Percentiles rank a stretch among this genome's conserved stretches.
These are phyloP conservation scores for Phaethornis superciliosus DNA, from an alignment of 2,113 vertebrate species.

Conservation along the genomic window DNA sequence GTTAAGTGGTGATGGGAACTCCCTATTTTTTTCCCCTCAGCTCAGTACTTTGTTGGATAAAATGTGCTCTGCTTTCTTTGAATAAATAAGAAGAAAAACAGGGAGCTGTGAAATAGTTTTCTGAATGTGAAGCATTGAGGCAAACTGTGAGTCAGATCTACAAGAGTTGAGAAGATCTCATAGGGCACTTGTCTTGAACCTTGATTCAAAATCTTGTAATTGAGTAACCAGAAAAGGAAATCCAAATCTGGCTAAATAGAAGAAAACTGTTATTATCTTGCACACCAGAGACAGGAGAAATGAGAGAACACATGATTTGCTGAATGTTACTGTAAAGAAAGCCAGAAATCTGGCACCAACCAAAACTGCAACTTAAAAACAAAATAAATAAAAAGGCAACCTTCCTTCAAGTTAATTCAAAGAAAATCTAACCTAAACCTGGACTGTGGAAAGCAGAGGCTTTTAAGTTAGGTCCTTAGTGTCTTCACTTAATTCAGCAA, in stretches of 20 bases:
- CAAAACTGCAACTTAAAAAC: neutral
- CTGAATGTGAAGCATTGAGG: neutral
- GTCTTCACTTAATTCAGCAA: neutral
- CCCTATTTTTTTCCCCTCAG: neutral
- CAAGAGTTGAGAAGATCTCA: neutral
- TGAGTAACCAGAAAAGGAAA: neutral
- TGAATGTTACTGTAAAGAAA: neutral
- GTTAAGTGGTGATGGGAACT: neutral
- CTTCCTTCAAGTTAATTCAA: neutral
- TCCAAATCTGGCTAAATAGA: neutral
- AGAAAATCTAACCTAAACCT: neutral
- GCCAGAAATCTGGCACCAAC: accelerated
- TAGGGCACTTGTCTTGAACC: neutral
- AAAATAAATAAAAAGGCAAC: neutral
- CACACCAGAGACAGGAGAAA: neutral
- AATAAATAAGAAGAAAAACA: neutral
- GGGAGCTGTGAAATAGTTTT: neutral
- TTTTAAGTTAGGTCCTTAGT: neutral
- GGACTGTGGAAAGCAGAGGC: neutral
- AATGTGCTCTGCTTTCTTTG: neutral
- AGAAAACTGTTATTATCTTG: neutral
- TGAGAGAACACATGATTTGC: neutral
- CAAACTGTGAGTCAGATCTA: neutral
- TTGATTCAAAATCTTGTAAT: neutral
- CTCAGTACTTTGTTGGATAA: neutral